Evolutionary conservation across 2,797 vertebrate species (phyloP).

Genomic region (Paratrypauchen microcephalus): DNA sequence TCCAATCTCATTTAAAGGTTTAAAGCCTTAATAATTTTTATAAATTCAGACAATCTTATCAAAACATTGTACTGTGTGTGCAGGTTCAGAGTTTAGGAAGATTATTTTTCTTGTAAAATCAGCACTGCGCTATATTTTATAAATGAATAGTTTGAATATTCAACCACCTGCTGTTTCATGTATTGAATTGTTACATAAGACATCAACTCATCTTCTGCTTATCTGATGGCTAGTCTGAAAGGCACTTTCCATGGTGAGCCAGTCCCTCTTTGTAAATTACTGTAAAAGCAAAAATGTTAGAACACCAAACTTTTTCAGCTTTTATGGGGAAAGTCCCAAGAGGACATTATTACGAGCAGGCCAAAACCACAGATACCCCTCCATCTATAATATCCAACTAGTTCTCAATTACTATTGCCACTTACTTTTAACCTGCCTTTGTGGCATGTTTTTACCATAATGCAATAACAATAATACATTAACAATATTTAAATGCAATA

Average conservation of each 20-base stretch:
- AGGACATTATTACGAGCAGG: not conserved
- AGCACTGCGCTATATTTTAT: conserved; percentile 31
- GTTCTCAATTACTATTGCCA: not conserved
- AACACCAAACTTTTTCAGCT: not conserved
- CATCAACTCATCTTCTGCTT: not conserved
- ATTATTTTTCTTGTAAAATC: conserved; percentile 34
- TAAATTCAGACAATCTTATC: conserved; percentile 19
- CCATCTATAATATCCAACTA: not conserved
- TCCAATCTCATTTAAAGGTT: not conserved
- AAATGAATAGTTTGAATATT: conserved; percentile 46
- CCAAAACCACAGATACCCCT: not conserved
- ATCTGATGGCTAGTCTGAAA: not conserved
- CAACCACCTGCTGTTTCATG: conserved; percentile 17
- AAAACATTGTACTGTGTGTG: conserved; percentile 16
- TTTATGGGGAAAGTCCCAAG: not conserved
- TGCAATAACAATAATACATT: no score
- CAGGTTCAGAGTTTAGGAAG: conserved; percentile 17
- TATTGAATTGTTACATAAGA: not conserved
- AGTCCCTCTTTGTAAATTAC: no score
- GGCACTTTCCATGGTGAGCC: not conserved
- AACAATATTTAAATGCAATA: not conserved
- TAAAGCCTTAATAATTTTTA: conserved; percentile 13
- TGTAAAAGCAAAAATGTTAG: not conserved
- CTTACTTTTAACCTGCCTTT: no score
- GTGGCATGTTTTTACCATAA: no score